Percentiles rank a stretch among this genome's conserved stretches.
phyloP scores from a whole-genome alignment of 2,888 invertebrate genomes.

The Polymixis lichenea region DNA sequence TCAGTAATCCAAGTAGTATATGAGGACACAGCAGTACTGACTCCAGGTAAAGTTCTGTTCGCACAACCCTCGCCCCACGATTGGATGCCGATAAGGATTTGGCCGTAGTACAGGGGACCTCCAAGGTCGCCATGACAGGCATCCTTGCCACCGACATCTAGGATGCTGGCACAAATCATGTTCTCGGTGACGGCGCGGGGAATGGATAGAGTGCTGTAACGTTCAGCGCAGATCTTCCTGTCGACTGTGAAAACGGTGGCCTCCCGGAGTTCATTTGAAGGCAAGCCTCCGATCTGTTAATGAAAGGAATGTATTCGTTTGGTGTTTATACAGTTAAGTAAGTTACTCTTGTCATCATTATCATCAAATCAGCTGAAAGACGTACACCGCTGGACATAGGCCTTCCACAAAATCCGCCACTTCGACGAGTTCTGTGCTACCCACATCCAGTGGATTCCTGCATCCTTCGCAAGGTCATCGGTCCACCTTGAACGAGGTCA shows the following conservation, averaged over 20 bases:
- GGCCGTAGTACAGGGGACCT: slow-evolving; percentile 83
- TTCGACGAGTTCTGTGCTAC: too few species aligned
- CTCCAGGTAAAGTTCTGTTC: slow-evolving; percentile 81
- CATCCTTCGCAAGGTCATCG: too few species aligned
- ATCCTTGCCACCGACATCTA: slow-evolving; percentile 72
- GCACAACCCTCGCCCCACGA: slow-evolving; percentile 87
- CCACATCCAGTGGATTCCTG: too few species aligned
- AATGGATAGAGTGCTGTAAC: slow-evolving; percentile 32
- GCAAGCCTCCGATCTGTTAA: slow-evolving; percentile 44
- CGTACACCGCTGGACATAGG: too few species aligned
- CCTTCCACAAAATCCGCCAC: too few species aligned
- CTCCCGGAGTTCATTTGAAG: slow-evolving; percentile 33
- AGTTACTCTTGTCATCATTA: not conserved
- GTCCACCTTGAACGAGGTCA: too few species aligned
- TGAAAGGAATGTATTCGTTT: not conserved
- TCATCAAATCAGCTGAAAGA: too few species aligned
- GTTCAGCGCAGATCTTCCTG: slow-evolving; percentile 20
- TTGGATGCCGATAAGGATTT: slow-evolving; percentile 82
- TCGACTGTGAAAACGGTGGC: slow-evolving; percentile 37
- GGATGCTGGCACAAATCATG: slow-evolving; percentile 80
- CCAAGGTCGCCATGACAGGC: slow-evolving; percentile 86
- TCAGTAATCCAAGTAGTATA: slow-evolving; percentile 75
- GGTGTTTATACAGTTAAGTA: not conserved
- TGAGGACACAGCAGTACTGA: slow-evolving; percentile 82
- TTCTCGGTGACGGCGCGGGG: slow-evolving; percentile 70